phyloP scores from a whole-genome alignment of 2,888 invertebrate species.

The Lomographa bimaculata region DNA sequence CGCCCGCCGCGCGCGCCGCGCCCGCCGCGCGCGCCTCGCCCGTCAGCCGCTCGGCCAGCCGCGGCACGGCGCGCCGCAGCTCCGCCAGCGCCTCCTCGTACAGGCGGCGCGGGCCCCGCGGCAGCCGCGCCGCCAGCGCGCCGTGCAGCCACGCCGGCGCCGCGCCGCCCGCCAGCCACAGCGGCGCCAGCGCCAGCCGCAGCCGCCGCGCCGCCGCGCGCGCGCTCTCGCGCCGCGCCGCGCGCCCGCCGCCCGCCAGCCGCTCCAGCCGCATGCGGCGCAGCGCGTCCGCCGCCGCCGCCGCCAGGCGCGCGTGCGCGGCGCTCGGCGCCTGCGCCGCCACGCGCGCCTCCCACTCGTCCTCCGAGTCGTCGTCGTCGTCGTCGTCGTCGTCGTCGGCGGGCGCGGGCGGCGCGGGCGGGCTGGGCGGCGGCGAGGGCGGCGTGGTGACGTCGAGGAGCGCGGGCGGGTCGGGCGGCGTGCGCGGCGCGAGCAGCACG shows the following conservation, averaged over 20 bases:
- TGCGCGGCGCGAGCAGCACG: constrained; percentile 45
- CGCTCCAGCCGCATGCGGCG: constrained; percentile 49
- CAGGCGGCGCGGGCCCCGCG: constrained; percentile 41
- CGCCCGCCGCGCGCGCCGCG: constrained; percentile 22
- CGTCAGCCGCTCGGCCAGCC: constrained; percentile 45
- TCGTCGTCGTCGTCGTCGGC: constrained; percentile 21
- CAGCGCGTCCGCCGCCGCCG: constrained; percentile 40
- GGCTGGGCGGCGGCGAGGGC: constrained; percentile 25
- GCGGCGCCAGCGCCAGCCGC: constrained; percentile 32
- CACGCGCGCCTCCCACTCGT: constrained; percentile 52
- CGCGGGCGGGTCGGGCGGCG: constrained; percentile 21
- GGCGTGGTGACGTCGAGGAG: constrained; percentile 24
- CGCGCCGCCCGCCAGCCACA: constrained; percentile 32
- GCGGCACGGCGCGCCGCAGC: constrained; percentile 50
- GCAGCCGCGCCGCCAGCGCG: constrained; percentile 42
- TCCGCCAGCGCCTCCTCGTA: constrained; percentile 46
- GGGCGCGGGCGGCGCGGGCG: constrained; percentile 26
- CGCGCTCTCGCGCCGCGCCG: constrained; percentile 41
- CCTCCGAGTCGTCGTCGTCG: constrained; percentile 32
- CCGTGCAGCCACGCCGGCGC: constrained; percentile 52
- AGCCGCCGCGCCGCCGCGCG: constrained; percentile 42
- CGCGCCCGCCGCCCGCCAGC: constrained; percentile 34
- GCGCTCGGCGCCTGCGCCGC: constrained; percentile 46
- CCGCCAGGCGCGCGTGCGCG: constrained; percentile 49
- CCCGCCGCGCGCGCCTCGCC: constrained; percentile 27